Evolutionary conservation across 2,113 vertebrate species (phyloP).

Genomic region (Lynx canadensis): DNA sequence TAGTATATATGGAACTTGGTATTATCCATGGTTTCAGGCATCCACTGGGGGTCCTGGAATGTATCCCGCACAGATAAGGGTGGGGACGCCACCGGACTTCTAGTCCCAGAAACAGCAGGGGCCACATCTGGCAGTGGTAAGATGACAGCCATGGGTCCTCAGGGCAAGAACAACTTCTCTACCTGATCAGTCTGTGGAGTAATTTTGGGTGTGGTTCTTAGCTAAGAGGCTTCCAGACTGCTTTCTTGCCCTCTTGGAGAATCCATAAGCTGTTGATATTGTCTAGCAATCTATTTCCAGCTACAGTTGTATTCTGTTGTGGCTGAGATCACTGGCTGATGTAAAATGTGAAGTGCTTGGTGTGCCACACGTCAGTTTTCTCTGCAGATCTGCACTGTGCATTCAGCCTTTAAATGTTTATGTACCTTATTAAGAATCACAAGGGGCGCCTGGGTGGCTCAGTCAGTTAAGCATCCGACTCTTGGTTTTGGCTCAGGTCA

Average conservation of each 20-base stretch:
- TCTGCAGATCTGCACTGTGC: background rate
- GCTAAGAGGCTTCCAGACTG: background rate
- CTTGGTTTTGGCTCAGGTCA: no score
- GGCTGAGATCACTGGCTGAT: background rate
- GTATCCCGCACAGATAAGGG: background rate
- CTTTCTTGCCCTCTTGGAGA: background rate
- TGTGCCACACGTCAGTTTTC: fast-evolving
- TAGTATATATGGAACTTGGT: background rate
- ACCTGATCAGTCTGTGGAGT: background rate
- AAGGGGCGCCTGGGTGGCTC: no score
- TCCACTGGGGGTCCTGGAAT: background rate
- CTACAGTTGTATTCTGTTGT: background rate
- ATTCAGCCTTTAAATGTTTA: background rate
- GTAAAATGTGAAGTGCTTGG: fast-evolving
- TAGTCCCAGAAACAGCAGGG: background rate
- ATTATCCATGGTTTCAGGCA: background rate
- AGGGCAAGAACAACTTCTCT: background rate
- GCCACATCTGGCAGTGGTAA: background rate
- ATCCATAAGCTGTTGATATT: background rate
- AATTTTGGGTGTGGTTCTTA: background rate
- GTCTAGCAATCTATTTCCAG: background rate
- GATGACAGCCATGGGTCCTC: background rate
- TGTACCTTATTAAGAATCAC: background rate
- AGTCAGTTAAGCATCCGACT: no score
- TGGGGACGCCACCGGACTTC: background rate